These are phyloP conservation scores for Eurystomus gularis DNA, from an alignment of 2,113 vertebrate genomes.

Conservation along the genomic window DNA sequence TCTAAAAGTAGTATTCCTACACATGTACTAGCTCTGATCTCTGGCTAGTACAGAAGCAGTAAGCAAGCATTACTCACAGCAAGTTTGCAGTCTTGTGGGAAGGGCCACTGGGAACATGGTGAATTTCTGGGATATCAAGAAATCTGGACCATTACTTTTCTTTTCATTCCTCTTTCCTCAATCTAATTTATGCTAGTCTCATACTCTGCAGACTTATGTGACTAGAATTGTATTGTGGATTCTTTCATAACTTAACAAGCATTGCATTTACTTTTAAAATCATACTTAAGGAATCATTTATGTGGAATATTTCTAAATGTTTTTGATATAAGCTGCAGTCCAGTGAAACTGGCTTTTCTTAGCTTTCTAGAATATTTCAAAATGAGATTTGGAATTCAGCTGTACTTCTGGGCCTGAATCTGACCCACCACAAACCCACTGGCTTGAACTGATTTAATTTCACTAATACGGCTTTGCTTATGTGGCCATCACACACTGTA, in stretches of 20 bases:
- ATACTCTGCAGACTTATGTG: neutral
- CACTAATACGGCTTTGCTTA: neutral
- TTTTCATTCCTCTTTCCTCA: neutral
- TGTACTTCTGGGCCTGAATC: neutral
- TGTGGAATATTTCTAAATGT: no score
- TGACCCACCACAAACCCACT: neutral
- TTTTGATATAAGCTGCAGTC: neutral
- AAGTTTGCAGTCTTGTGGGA: neutral
- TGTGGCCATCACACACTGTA: neutral
- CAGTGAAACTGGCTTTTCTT: neutral
- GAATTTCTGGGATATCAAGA: neutral
- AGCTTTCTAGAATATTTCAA: neutral
- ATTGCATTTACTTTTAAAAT: neutral
- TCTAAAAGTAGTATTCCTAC: neutral
- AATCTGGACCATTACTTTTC: neutral
- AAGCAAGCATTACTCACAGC: neutral
- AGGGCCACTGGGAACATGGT: neutral
- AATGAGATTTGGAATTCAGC: neutral
- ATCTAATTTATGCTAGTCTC: neutral
- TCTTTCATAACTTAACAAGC: neutral
- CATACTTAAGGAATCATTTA: neutral
- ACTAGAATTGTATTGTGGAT: neutral
- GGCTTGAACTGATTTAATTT: neutral
- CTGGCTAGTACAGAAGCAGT: neutral
- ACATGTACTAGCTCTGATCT: neutral